Conservation (phyloP, 2,797 vertebrate species). For the Hypotaenidia philippensis region DNA sequence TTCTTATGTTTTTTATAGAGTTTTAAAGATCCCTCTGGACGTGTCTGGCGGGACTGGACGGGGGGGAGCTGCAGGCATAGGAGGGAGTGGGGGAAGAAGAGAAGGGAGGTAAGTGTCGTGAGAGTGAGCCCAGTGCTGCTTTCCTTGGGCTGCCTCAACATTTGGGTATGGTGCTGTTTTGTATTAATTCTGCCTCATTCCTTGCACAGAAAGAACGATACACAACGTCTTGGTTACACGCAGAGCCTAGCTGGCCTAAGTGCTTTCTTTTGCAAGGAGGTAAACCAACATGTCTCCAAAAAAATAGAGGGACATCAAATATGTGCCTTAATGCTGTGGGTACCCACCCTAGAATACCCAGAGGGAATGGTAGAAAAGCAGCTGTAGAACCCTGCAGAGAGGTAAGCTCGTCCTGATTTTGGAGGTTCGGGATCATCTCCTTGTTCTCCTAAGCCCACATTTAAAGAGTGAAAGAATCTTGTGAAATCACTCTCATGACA, state of each 20-base stretch:
- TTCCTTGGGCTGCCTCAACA: not conserved
- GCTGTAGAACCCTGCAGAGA: not conserved
- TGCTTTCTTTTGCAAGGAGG: not conserved
- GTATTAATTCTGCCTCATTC: not conserved
- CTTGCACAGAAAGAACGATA: not conserved
- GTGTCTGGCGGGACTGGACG: not conserved
- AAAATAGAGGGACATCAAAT: not conserved
- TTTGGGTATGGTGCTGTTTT: not conserved
- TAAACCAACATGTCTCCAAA: not conserved
- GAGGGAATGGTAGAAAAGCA: not conserved
- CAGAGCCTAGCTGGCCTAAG: not conserved
- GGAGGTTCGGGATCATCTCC: not conserved
- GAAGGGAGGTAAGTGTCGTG: not conserved
- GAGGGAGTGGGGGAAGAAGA: not conserved
- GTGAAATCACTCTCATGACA: not conserved
- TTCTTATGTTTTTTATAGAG: conserved; percentile 76
- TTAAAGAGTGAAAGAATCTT: not conserved
- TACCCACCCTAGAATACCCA: not conserved
- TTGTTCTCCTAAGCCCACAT: not conserved
- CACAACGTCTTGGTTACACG: fast-evolving
- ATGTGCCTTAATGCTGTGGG: not conserved
- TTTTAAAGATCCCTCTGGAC: conserved; percentile 73
- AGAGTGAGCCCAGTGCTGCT: not conserved
- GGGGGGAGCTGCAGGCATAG: conserved; percentile 7
- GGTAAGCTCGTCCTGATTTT: not conserved